These are phyloP conservation scores for Echinometra lucunter DNA, from an alignment of 53 echinoderm and acorn worm species.

Conservation along the genomic window DNA sequence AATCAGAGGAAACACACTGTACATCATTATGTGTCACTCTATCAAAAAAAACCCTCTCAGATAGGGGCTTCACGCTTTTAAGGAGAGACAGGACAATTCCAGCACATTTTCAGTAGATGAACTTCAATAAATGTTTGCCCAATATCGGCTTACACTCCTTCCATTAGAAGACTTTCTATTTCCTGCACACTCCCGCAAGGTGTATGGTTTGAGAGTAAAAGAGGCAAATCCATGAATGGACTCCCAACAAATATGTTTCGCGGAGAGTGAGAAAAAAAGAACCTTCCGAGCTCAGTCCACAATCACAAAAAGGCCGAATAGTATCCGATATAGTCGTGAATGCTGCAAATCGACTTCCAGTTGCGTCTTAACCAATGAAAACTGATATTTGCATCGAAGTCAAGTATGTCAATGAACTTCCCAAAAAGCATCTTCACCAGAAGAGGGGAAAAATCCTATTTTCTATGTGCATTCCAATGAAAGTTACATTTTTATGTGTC, in stretches of 20 bases:
- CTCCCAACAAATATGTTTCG: neutral
- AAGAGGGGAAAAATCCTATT: neutral
- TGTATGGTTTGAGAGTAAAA: too few species aligned
- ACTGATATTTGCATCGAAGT: neutral
- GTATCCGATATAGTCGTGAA: neutral
- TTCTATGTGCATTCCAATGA: neutral
- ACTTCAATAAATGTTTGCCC: neutral
- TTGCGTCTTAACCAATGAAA: neutral
- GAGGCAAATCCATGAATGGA: conserved; percentile 15
- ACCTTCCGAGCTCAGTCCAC: neutral
- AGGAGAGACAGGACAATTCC: neutral
- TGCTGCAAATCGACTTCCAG: neutral
- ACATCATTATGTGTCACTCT: neutral
- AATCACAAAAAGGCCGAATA: neutral
- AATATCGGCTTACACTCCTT: neutral
- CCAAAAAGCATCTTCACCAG: neutral
- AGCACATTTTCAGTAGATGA: neutral
- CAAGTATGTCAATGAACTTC: neutral
- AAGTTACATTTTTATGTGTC: neutral
- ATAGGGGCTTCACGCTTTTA: neutral
- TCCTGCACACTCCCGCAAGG: neutral
- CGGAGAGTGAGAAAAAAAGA: neutral
- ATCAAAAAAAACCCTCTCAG: neutral
- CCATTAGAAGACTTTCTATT: neutral
- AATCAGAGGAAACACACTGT: neutral